Evolutionary conservation across 35 echinoderm and acorn worm genomes (phyloP).

Genomic region (Antedon bifida): DNA sequence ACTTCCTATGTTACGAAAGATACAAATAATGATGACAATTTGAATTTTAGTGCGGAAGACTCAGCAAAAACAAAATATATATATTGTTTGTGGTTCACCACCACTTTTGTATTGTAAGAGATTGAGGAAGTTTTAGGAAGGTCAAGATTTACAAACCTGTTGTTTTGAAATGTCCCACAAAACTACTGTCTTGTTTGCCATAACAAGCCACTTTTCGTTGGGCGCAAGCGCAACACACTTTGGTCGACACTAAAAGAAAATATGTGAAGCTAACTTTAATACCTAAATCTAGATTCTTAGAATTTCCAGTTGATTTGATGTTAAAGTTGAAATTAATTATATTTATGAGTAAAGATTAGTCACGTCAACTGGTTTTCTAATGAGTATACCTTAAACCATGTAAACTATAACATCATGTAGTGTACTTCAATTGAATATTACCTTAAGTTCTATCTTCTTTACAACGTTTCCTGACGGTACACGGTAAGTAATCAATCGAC

Average conservation of each 20-base stretch:
- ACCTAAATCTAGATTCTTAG: no score
- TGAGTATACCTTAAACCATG: no score
- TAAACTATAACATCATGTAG: no score
- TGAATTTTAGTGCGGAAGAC: background rate
- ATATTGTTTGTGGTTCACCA: no score
- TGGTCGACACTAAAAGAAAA: constrained; percentile 43
- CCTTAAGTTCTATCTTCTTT: constrained; percentile 61
- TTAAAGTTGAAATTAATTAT: no score
- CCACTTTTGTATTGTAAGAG: no score
- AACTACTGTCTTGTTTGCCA: constrained; percentile 36
- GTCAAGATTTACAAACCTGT: constrained; percentile 38
- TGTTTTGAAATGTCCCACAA: constrained; percentile 46
- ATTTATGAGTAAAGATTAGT: no score
- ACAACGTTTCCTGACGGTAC: constrained; percentile 34
- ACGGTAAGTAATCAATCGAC: constrained; percentile 35
- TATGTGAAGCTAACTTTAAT: no score
- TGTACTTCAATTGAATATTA: background rate
- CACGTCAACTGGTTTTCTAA: no score
- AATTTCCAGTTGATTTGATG: no score
- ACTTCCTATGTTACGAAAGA: background rate
- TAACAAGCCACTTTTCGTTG: constrained; percentile 41
- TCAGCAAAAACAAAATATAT: no score
- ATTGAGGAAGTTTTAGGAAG: no score
- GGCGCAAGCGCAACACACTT: constrained; percentile 33
- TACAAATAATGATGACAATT: background rate